Conservation (phyloP, 2,113 vertebrate species). For the Alosa alosa region DNA sequence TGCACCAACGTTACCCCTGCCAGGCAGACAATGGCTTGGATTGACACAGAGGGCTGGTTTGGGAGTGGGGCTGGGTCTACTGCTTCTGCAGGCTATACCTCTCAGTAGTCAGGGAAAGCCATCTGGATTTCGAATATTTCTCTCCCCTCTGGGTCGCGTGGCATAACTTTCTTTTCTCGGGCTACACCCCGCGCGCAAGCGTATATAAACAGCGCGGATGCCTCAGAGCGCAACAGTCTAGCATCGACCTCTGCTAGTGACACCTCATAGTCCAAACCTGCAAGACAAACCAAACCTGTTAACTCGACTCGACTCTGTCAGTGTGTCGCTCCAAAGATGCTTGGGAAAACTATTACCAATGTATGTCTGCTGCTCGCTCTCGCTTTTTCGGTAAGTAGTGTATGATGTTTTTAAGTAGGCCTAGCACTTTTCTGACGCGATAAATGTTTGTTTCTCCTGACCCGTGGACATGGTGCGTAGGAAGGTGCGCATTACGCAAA, state of each 20-base stretch:
- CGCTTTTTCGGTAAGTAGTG: constrained; percentile 50
- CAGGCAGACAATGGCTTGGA: constrained; percentile 28
- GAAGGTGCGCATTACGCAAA: neutral
- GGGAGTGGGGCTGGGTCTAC: constrained; percentile 18
- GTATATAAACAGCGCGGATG: constrained; percentile 57
- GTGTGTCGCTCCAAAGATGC: constrained; percentile 46
- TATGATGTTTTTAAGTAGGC: neutral
- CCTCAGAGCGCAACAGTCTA: constrained; percentile 46
- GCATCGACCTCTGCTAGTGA: constrained; percentile 22
- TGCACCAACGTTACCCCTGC: constrained; percentile 16
- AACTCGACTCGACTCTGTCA: constrained; percentile 9
- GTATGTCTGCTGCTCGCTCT: constrained; percentile 44
- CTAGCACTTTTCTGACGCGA: neutral
- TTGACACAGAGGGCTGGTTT: constrained; percentile 38
- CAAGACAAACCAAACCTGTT: constrained; percentile 33
- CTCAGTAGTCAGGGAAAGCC: constrained; percentile 38
- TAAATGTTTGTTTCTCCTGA: neutral
- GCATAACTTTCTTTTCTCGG: constrained; percentile 52
- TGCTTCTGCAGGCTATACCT: constrained; percentile 4
- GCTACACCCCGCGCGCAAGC: constrained; percentile 56
- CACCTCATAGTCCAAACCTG: constrained; percentile 11
- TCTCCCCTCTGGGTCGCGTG: constrained; percentile 52
- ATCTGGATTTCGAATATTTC: constrained; percentile 57
- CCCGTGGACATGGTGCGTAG: too few species aligned
- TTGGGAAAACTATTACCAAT: constrained; percentile 31